Evolutionary conservation across 37 sponge, comb jelly and placozoan species (phyloP).

Genomic region (Beroe forskalii): DNA sequence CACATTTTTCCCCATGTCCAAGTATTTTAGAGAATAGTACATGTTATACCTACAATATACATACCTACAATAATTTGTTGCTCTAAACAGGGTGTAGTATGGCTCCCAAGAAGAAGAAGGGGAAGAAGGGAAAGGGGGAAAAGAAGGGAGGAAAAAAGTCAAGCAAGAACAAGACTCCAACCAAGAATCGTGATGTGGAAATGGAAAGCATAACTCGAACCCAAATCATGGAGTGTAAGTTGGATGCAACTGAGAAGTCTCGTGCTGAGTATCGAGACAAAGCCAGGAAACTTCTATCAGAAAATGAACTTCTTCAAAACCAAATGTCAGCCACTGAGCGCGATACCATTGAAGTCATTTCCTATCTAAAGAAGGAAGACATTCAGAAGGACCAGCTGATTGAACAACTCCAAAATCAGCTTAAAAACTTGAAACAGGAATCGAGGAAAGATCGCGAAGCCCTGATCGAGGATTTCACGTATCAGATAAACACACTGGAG

Average conservation of each 20-base stretch:
- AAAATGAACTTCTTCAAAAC: slow-evolving; percentile 83
- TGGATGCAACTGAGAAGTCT: slow-evolving; percentile 77
- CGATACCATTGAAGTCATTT: slow-evolving; percentile 94
- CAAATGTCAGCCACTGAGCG: slow-evolving; percentile 84
- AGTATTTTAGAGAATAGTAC: no score
- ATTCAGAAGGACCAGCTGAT: slow-evolving; percentile 71
- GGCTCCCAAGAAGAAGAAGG: slow-evolving; percentile 68
- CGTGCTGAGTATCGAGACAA: slow-evolving; percentile 77
- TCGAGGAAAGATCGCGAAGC: slow-evolving; percentile 72
- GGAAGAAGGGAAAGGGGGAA: slow-evolving; percentile 68
- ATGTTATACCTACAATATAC: no score
- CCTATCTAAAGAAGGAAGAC: slow-evolving; percentile 84
- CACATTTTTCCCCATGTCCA: no score
- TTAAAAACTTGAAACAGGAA: slow-evolving; percentile 74
- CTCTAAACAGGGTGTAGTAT: not conserved
- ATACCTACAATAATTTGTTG: no score
- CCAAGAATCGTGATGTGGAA: slow-evolving; percentile 47
- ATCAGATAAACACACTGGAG: slow-evolving; percentile 54
- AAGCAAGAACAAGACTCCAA: slow-evolving; percentile 63
- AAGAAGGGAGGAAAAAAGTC: slow-evolving; percentile 28
- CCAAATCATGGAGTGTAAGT: slow-evolving; percentile 61
- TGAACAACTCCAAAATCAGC: slow-evolving; percentile 69
- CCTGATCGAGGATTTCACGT: slow-evolving; percentile 63
- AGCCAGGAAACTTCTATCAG: slow-evolving; percentile 70
- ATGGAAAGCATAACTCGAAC: slow-evolving; percentile 4